These are phyloP conservation scores for Actinostola sp. DNA, from an alignment of 92 coral and sea anemone species.

Conservation along the genomic window DNA sequence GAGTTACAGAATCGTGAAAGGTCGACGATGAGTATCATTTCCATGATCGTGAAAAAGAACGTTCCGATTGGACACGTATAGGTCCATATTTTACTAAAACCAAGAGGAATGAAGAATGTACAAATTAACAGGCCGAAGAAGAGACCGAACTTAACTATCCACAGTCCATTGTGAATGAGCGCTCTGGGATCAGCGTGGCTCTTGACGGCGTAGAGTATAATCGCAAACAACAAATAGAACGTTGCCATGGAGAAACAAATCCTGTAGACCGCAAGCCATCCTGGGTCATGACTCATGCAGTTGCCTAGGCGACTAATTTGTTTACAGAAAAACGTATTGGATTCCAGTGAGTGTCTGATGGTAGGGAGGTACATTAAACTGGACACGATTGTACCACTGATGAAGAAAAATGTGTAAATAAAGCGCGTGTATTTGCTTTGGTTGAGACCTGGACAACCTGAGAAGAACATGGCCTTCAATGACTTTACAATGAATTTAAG, in stretches of 20 bases:
- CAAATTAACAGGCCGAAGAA: conserved; percentile 84
- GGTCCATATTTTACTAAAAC: conserved; percentile 90
- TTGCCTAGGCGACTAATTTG: conserved; percentile 79
- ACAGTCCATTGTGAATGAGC: conserved; percentile 82
- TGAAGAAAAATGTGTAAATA: conserved; percentile 76
- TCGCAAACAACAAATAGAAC: conserved; percentile 82
- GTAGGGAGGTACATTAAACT: conserved; percentile 80
- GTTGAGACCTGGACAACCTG: conserved; percentile 75
- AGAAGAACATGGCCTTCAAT: conserved; percentile 60
- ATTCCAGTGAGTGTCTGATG: conserved; percentile 68
- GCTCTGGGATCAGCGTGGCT: conserved; percentile 81
- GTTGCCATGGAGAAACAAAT: conserved; percentile 97
- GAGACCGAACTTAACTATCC: conserved; percentile 90
- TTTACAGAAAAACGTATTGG: conserved; percentile 79
- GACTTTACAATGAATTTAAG: conserved; percentile 60
- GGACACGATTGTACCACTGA: conserved; percentile 70
- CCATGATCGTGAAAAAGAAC: conserved; percentile 78
- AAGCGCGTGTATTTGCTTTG: conserved; percentile 78
- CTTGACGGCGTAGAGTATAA: conserved; percentile 77
- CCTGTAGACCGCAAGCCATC: conserved; percentile 92
- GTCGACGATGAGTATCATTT: conserved; percentile 79
- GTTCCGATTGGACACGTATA: conserved; percentile 86
- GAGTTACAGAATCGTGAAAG: conserved; percentile 69
- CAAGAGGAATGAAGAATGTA: conserved; percentile 89
- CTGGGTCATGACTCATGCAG: conserved; percentile 95